These are phyloP conservation scores for Drosophila busckii DNA, from an alignment of 1,140 invertebrate species.

Conservation along the genomic window DNA sequence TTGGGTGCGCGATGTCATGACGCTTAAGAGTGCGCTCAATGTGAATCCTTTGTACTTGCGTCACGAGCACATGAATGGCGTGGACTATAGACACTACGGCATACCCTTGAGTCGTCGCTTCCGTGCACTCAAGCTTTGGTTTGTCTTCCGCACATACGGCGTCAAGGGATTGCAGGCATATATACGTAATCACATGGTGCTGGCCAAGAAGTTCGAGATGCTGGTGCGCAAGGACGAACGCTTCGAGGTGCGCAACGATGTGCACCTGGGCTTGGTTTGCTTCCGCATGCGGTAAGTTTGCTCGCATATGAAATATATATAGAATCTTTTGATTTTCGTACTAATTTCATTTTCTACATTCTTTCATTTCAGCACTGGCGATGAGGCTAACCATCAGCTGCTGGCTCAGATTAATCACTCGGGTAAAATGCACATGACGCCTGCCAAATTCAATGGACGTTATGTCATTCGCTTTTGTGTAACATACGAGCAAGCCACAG, in stretches of 20 bases:
- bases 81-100: slow-evolving; percentile 94
- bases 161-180: slow-evolving; percentile 89
- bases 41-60: slow-evolving; percentile 96
- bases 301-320: background rate
- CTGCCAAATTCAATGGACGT: slow-evolving; percentile 87
- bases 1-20: slow-evolving; percentile 91
- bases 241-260: slow-evolving; percentile 92
- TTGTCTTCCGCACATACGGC: slow-evolving; percentile 91
- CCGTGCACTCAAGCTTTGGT: slow-evolving; percentile 93
- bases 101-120: slow-evolving; percentile 93
- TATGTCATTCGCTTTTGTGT: slow-evolving; percentile 93
- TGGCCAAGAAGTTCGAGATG: slow-evolving; percentile 92
- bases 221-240: slow-evolving; percentile 86
- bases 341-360: background rate
- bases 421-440: slow-evolving; percentile 94
- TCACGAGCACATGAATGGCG: slow-evolving; percentile 85
- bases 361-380: slow-evolving; percentile 34
- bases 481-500: slow-evolving; percentile 87
- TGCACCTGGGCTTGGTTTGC: slow-evolving; percentile 86
- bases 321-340: background rate
- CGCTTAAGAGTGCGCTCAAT: slow-evolving; percentile 90
- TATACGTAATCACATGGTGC: slow-evolving; percentile 91
- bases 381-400: slow-evolving; percentile 79
- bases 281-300: slow-evolving; percentile 81
- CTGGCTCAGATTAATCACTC: slow-evolving; percentile 92